A percentile compares a stretch with the other conserved stretches of the same genome.
These are phyloP conservation scores for Lepus townsendii DNA, from an alignment of 2,797 vertebrate genomes.

Conservation along the genomic window DNA sequence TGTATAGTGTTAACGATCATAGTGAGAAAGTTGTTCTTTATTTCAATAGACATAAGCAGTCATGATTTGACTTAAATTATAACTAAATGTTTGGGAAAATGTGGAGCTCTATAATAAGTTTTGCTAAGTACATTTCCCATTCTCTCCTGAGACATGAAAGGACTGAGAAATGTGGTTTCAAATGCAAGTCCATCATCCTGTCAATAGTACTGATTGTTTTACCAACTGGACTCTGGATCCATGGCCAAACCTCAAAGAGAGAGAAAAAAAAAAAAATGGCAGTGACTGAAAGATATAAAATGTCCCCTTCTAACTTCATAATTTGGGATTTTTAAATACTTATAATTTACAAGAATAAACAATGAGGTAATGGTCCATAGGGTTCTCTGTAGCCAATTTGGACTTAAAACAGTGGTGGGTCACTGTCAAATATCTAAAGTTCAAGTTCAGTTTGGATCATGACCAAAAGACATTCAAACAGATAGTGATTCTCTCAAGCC, in stretches of 20 bases:
- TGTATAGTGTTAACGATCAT: not conserved
- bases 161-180: conserved; percentile 22
- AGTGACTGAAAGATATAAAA: conserved; percentile 5
- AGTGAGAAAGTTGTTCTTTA: not conserved
- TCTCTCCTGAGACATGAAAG: conserved; percentile 12
- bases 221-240: not conserved
- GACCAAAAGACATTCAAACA: conserved; percentile 60
- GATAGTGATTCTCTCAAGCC: conserved; percentile 62
- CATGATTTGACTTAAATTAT: not conserved
- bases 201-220: conserved; percentile 24
- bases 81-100: not conserved
- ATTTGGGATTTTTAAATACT: conserved; percentile 64
- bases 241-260: not conserved
- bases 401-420: conserved; percentile 55
- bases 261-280: conserved; percentile 19
- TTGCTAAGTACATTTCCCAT: conserved; percentile 16
- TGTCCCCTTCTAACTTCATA: conserved; percentile 15
- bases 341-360: conserved; percentile 73
- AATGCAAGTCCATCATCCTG: conserved; percentile 7
- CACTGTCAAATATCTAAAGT: conserved; percentile 58
- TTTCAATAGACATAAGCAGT: not conserved
- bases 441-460: conserved; percentile 68
- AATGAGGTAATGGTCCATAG: conserved; percentile 68
- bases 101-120: not conserved
- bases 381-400: conserved; percentile 62